Evolutionary conservation across 2,888 invertebrate species (phyloP).

Genomic region (Oxyscelio sp.): DNA sequence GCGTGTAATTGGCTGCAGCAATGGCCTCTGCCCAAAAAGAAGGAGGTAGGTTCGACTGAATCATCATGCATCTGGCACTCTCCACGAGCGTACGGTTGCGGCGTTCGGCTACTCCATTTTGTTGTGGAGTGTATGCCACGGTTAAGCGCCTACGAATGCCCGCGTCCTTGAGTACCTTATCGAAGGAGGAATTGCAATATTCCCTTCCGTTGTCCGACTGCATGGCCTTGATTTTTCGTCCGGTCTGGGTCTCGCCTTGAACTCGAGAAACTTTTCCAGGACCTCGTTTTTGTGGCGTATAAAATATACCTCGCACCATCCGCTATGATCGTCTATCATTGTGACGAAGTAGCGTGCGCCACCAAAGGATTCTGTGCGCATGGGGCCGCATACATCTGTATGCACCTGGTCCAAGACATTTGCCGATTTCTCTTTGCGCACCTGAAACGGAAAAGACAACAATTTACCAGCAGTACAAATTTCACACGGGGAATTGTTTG

Average conservation of each 20-base stretch:
- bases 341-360: neutral
- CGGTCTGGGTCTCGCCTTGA: neutral
- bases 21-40: neutral
- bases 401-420: neutral
- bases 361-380: neutral
- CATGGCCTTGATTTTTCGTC: no score
- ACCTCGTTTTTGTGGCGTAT: neutral
- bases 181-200: constrained; percentile 43
- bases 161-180: constrained; percentile 29
- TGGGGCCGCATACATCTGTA: neutral
- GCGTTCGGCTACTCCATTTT: neutral
- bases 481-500: no score
- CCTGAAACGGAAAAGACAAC: neutral
- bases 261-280: neutral
- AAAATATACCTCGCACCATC: neutral
- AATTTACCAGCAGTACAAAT: constrained; percentile 1
- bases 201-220: constrained; percentile 71
- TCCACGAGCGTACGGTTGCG: neutral
- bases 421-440: neutral
- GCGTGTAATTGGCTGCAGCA: neutral
- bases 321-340: neutral
- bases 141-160: constrained; percentile 74
- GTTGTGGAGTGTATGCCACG: neutral
- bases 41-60: neutral
- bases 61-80: neutral